Percentiles rank a stretch among this genome's conserved stretches.
phyloP scores from a whole-genome alignment of 2,888 invertebrate genomes.

The Hemaris fuciformis region DNA sequence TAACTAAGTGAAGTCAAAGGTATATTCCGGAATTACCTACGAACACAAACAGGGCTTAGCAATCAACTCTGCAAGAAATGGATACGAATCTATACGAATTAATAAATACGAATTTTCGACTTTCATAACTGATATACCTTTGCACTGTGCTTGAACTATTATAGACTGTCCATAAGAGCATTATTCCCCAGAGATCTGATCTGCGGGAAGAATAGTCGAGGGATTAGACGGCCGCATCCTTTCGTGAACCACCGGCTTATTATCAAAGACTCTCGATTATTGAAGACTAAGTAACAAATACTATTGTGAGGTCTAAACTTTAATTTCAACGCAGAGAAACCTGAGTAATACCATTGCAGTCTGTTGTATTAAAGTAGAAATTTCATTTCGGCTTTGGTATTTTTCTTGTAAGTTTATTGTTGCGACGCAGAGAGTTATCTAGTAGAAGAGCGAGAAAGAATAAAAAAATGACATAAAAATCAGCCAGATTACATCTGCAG shows the following conservation, averaged over 20 bases:
- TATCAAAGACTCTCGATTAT: conserved; percentile 12
- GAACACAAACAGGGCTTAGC: too few species aligned
- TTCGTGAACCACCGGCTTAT: conserved; percentile 11
- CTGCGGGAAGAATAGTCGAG: conserved; percentile 41
- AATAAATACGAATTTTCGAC: neutral
- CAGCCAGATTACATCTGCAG: too few species aligned
- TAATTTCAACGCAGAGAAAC: neutral
- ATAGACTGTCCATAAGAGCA: conserved; percentile 53
- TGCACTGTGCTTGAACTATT: conserved; percentile 39
- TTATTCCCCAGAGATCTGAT: conserved; percentile 50
- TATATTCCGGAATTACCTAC: too few species aligned
- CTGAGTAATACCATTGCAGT: neutral
- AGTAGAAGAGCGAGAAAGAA: too few species aligned
- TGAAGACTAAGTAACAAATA: conserved; percentile 2
- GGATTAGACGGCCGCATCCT: conserved; percentile 28
- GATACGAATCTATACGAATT: too few species aligned
- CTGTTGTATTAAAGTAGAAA: too few species aligned
- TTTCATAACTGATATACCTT: neutral
- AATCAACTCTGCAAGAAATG: too few species aligned
- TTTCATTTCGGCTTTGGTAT: too few species aligned
- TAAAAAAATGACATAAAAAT: too few species aligned
- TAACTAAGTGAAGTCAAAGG: too few species aligned
- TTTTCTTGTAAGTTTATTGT: too few species aligned
- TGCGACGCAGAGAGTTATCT: too few species aligned
- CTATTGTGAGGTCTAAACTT: neutral